phyloP scores from a whole-genome alignment of 2,113 vertebrate genomes.

The Stigmatopora nigra region DNA sequence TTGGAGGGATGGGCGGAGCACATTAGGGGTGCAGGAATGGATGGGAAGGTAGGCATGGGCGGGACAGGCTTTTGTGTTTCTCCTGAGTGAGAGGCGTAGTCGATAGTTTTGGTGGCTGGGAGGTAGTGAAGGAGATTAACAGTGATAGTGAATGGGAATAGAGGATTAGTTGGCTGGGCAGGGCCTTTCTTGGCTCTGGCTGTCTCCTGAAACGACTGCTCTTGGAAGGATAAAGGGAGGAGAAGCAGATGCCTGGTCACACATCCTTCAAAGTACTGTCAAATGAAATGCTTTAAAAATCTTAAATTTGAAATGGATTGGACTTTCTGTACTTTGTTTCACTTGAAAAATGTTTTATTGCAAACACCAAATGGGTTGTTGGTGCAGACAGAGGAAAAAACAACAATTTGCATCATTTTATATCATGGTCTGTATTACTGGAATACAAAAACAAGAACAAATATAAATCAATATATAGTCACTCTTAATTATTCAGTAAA shows the following conservation, averaged over 20 bases:
- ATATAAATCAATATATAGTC: not conserved
- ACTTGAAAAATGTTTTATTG: not conserved
- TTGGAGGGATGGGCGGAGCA: slow-evolving; percentile 54
- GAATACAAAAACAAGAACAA: not conserved
- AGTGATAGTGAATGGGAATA: slow-evolving; percentile 66
- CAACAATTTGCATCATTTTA: not conserved
- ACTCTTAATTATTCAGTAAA: not conserved
- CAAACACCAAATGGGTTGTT: not conserved
- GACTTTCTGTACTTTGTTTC: not conserved
- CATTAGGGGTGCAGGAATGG: slow-evolving; percentile 52
- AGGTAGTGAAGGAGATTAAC: slow-evolving; percentile 65
- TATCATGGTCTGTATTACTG: not conserved
- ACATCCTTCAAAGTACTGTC: slow-evolving; percentile 38
- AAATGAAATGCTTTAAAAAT: slow-evolving; percentile 20
- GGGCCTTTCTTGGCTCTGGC: slow-evolving; percentile 49
- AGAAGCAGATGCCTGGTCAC: slow-evolving; percentile 49
- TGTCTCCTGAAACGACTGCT: slow-evolving; percentile 52
- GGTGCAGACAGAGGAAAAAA: not conserved
- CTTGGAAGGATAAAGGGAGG: slow-evolving; percentile 56
- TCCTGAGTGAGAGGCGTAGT: slow-evolving; percentile 62
- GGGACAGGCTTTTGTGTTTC: slow-evolving; percentile 65
- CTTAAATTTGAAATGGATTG: not conserved
- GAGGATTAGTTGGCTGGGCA: slow-evolving; percentile 68
- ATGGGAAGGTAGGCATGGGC: slow-evolving; percentile 42
- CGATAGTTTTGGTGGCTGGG: slow-evolving; percentile 50